Evolutionary conservation across 2,888 invertebrate genomes (phyloP), one percentile per base, ranked within the genome.

Genomic region (Lepas anatifera): DNA sequence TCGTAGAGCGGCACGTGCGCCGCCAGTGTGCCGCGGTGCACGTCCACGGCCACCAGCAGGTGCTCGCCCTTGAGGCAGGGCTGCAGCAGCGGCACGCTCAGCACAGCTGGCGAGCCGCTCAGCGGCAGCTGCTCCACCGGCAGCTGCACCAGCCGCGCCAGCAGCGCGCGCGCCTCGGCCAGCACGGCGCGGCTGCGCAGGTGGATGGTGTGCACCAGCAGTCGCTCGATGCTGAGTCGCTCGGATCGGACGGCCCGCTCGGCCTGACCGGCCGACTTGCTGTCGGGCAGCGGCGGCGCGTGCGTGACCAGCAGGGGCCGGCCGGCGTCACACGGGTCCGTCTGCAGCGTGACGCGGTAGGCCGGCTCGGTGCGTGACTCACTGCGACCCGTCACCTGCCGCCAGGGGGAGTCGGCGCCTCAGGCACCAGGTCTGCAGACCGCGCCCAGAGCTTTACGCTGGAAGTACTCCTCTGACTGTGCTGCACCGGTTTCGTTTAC

Each of bases 191-290:
- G 86, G 0, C 95, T 92, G 75, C 97, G 85, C 70, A 95, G 90
- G 78, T 97, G 95, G 75, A 97, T 95, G 0, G 96, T 96, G 78
- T 95, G 95, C 10, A 96, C 95, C 48, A 97, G 83, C 69, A 97
- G 83, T 48, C 94, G 87, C 82, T 97, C 97, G 87, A 97, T 91
- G 8, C 95, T 95, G n/a, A 97, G 84, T 77, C 92, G 87, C 80
- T 95, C 94, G 35, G 92, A 92, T 75, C 92, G 86, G 39, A 93
- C 88, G 22, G 92, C 92, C 74, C 87, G 82, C 76, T 89, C 88
- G 1, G 88, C 87, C 39, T 66, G 66, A 16, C 27, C 25, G 66
- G 39, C 66, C n/a, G 25, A 25, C 39, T 25, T 18, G 39, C 37
- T 52, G 69, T 78, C 77, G 29, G 79, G 76, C 72, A 84, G 77